These are phyloP conservation scores for Grallaria varia DNA, from an alignment of 2,113 vertebrate genomes.

Conservation along the genomic window DNA sequence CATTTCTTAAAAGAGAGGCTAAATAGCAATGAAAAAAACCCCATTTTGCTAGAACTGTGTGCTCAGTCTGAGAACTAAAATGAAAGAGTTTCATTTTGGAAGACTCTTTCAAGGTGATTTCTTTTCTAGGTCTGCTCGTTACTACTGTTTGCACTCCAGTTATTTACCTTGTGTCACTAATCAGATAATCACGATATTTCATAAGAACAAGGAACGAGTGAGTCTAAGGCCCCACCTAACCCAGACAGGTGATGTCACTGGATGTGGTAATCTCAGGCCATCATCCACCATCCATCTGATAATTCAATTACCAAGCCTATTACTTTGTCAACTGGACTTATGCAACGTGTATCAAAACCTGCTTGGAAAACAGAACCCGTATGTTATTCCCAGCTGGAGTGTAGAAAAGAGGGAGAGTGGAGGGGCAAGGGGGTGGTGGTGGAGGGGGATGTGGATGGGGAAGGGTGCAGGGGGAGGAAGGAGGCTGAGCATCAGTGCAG, in stretches of 20 bases:
- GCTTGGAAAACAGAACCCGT: not conserved
- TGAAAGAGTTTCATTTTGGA: not conserved
- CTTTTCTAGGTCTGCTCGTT: not conserved
- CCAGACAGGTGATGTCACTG: slow-evolving; percentile 46
- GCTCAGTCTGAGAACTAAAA: not conserved
- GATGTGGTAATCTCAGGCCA: slow-evolving; percentile 14
- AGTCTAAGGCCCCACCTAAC: slow-evolving; percentile 9
- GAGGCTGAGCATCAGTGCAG: not conserved
- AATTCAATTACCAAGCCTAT: not conserved
- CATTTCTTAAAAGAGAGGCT: not conserved
- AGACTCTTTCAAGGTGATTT: not conserved
- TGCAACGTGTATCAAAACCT: not conserved
- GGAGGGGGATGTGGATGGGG: no score
- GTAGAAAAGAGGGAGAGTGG: not conserved
- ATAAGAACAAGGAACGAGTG: not conserved
- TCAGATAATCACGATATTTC: slow-evolving; percentile 10
- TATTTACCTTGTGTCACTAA: slow-evolving; percentile 10
- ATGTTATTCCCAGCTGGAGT: not conserved
- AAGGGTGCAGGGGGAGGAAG: not conserved
- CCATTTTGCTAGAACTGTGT: not conserved
- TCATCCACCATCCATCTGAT: slow-evolving; percentile 8
- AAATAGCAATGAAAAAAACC: not conserved
- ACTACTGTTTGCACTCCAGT: not conserved
- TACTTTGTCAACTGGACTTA: not conserved
- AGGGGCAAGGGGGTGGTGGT: no score